phyloP scores from a whole-genome alignment of 2,113 vertebrate genomes.

The Glaucomys volans region DNA sequence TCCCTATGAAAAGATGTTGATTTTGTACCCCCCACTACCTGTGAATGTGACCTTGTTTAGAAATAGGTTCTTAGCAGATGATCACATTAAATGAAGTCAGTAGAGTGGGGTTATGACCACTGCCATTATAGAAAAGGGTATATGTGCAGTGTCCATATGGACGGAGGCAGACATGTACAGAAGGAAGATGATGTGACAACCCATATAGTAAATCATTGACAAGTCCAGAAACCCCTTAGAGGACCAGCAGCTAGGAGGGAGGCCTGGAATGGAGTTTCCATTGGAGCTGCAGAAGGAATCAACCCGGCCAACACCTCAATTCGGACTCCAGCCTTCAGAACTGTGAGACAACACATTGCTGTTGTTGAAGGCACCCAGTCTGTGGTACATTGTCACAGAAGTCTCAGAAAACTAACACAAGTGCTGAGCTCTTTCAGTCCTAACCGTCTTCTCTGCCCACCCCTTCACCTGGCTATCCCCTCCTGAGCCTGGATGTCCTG shows the following conservation, averaged over 20 bases:
- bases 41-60: background rate
- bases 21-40: background rate
- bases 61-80: background rate
- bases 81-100: background rate
- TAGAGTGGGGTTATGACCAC: background rate
- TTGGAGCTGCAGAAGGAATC: background rate
- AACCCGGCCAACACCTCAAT: background rate
- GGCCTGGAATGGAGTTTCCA: background rate
- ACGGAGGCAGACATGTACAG: background rate
- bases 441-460: background rate
- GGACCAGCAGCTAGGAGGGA: background rate
- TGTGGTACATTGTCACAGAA: background rate
- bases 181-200: background rate
- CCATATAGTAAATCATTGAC: background rate
- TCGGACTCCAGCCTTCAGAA: background rate
- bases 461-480: background rate
- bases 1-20: background rate
- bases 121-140: background rate
- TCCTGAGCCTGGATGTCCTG: background rate
- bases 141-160: no score
- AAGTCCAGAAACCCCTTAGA: background rate
- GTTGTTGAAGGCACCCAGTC: background rate
- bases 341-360: background rate
- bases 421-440: background rate
- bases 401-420: background rate